phyloP scores from a whole-genome alignment of 2,113 vertebrate species.

The Mungos mungo region DNA sequence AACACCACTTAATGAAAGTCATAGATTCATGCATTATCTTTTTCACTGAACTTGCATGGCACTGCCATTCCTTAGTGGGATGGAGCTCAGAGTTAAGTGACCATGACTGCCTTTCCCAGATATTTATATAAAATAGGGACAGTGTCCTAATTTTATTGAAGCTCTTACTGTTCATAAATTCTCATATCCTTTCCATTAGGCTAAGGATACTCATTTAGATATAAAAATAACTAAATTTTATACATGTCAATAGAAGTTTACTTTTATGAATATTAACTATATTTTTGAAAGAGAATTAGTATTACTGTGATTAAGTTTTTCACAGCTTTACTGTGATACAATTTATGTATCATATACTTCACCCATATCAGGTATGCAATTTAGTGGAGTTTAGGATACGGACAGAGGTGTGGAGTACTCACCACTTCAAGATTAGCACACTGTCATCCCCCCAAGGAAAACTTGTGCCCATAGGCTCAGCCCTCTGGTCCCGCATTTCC shows the following conservation, averaged over 20 bases:
- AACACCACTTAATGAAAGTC: neutral
- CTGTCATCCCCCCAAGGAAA: too few species aligned
- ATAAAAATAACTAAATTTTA: neutral
- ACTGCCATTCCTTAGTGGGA: too few species aligned
- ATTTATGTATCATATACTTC: neutral
- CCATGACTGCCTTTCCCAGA: too few species aligned
- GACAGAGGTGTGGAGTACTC: too few species aligned
- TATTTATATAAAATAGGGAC: too few species aligned
- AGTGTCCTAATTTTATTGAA: too few species aligned
- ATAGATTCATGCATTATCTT: too few species aligned
- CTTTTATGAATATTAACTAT: neutral
- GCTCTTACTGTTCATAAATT: neutral
- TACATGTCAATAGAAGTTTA: neutral
- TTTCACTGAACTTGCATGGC: neutral
- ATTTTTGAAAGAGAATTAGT: neutral
- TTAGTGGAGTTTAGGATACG: neutral
- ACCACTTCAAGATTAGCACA: too few species aligned
- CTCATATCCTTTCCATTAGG: neutral
- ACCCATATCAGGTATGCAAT: neutral
- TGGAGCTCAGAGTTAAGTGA: too few species aligned
- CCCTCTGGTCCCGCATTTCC: neutral
- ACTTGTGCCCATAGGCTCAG: neutral
- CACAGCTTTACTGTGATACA: neutral
- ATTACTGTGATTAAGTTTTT: neutral
- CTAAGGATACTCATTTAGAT: neutral